phyloP scores from a whole-genome alignment of 2,797 vertebrate genomes.

The Falco concolor region DNA sequence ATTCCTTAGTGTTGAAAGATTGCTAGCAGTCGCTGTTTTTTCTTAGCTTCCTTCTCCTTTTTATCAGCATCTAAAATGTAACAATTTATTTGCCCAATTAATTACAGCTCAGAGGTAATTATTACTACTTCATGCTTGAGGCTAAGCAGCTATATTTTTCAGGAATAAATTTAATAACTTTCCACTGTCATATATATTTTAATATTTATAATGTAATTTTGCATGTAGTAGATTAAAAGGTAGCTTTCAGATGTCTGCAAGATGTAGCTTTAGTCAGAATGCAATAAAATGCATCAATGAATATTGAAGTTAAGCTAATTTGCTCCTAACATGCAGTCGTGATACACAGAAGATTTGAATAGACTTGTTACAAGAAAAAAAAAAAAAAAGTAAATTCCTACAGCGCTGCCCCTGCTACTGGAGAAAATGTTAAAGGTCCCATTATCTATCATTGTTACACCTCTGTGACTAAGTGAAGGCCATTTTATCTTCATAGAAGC shows the following conservation, averaged over 20 bases:
- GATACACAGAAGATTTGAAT: not conserved
- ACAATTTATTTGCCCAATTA: conserved; percentile 2
- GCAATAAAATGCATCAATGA: not conserved
- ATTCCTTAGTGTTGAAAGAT: not conserved
- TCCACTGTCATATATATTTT: not conserved
- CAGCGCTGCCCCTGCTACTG: not conserved
- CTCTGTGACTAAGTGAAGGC: not conserved
- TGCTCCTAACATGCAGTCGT: not conserved
- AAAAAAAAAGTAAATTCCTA: not conserved
- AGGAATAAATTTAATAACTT: not conserved
- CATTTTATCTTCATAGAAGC: not conserved
- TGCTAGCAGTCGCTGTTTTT: not conserved
- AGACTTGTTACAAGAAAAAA: not conserved
- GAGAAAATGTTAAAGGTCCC: not conserved
- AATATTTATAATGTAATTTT: conserved; percentile 17
- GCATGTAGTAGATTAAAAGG: not conserved
- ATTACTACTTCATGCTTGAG: not conserved
- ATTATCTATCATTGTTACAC: not conserved
- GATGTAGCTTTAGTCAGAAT: not conserved
- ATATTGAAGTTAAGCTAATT: not conserved
- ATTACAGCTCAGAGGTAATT: not conserved
- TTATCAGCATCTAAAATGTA: not conserved
- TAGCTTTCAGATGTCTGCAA: conserved; percentile 1
- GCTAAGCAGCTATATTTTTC: not conserved
- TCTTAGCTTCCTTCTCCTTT: not conserved